Evolutionary conservation across 2,888 invertebrate genomes (phyloP).

Genomic region (Belgica antarctica): DNA sequence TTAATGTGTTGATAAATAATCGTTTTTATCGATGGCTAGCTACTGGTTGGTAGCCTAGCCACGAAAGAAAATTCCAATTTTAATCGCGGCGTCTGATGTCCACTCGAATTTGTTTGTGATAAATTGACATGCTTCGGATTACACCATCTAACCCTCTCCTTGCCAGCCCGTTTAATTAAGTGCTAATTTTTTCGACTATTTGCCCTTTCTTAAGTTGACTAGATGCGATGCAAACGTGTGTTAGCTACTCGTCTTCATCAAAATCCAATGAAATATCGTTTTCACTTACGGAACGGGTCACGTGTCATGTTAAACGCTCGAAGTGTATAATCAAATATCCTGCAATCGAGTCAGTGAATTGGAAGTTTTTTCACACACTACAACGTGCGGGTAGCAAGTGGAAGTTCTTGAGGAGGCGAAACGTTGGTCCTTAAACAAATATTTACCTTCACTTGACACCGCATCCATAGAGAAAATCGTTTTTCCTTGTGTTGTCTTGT

Average conservation of each 20-base stretch:
- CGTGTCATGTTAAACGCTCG: neutral
- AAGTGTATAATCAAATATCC: neutral
- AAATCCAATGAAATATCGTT: conserved; percentile 9
- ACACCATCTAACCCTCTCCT: neutral
- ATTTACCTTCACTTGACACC: conserved; percentile 19
- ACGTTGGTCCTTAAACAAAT: conserved; percentile 13
- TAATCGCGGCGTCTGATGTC: no score
- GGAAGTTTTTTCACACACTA: conserved; percentile 12
- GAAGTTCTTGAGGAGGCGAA: neutral
- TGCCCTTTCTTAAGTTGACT: conserved; percentile 5
- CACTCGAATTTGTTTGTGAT: neutral
- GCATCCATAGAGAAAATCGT: conserved; percentile 16
- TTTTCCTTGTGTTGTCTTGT: no score
- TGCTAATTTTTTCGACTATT: conserved; percentile 13
- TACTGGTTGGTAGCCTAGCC: conserved; percentile 35
- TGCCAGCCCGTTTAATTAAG: conserved; percentile 11
- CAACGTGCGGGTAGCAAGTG: conserved; percentile 2
- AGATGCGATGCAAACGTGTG: neutral
- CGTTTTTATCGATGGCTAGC: conserved; percentile 36
- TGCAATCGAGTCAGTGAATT: conserved; percentile 1
- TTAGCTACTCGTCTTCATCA: neutral
- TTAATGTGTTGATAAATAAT: conserved; percentile 44
- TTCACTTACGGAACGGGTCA: neutral
- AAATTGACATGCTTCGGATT: conserved; percentile 16
- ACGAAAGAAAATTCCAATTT: no score